A percentile compares a stretch with the other conserved stretches of the same genome.
Evolutionary conservation across 2,113 vertebrate species (phyloP).

Genomic region (Menidia beryllina): DNA sequence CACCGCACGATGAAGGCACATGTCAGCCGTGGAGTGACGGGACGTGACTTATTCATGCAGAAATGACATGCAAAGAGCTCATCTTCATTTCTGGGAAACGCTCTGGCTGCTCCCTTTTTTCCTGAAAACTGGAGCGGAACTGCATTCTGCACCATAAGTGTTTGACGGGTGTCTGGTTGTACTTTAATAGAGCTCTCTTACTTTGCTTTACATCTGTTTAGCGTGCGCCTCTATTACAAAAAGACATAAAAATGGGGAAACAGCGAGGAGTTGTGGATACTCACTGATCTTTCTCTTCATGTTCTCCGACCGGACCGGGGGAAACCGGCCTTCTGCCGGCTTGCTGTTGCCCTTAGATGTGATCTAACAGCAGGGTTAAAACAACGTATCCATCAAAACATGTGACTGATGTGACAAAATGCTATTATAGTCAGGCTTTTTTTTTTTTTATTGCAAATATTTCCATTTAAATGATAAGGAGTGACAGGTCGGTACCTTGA

Average conservation of each 20-base stretch:
- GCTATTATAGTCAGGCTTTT: neutral
- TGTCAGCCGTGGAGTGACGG: neutral
- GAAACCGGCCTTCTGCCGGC: constrained; percentile 74
- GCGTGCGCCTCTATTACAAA: neutral
- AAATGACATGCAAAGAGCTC: neutral
- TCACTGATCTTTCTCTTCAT: constrained; percentile 93
- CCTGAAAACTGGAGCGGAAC: no score
- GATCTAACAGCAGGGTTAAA: constrained; percentile 74
- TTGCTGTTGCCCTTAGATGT: constrained; percentile 88
- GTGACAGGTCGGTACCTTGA: constrained; percentile 86
- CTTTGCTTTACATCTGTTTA: no score
- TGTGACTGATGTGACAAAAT: neutral
- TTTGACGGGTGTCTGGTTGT: no score
- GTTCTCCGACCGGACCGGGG: constrained; percentile 82
- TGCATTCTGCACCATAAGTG: neutral
- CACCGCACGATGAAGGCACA: neutral
- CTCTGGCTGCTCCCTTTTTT: no score
- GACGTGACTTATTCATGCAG: neutral
- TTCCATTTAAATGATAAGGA: neutral
- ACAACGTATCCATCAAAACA: neutral
- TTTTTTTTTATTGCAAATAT: neutral
- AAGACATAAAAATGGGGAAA: no score
- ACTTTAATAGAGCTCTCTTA: no score
- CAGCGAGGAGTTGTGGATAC: constrained; percentile 67
- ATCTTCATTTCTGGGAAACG: constrained; percentile 5